Conservation (phyloP, 2,113 vertebrate genomes). For the Ginglymostoma cirratum region DNA sequence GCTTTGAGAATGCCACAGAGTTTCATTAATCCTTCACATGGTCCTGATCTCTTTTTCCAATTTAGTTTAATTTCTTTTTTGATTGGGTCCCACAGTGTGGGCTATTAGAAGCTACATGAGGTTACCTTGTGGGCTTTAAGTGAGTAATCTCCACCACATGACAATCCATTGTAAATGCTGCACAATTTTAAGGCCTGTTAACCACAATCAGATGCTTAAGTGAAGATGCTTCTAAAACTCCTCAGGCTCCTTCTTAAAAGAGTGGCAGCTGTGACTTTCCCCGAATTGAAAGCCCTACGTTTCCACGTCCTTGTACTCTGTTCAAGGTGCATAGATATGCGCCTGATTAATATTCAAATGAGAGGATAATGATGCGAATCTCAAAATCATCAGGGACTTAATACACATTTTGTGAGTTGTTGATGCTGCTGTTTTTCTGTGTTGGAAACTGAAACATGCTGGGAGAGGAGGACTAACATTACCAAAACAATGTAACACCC, state of each 20-base stretch:
- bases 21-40: not conserved
- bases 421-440: not conserved
- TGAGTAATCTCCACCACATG: slow-evolving; percentile 11
- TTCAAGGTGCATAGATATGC: slow-evolving; percentile 10
- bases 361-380: slow-evolving; percentile 28
- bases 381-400: not conserved
- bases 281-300: not conserved
- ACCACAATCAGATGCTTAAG: slow-evolving; percentile 7
- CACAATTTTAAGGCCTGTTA: slow-evolving; percentile 22
- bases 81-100: not conserved
- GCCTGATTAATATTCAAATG: slow-evolving; percentile 28
- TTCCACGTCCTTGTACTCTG: not conserved
- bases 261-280: not conserved
- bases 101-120: not conserved
- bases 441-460: not conserved
- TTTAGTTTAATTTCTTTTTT: slow-evolving; percentile 23
- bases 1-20: not conserved
- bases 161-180: not conserved
- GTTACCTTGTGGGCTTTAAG: not conserved
- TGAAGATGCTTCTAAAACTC: slow-evolving; percentile 6
- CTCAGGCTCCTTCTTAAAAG: not conserved
- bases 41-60: not conserved
- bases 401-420: not conserved
- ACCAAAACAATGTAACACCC: not conserved
- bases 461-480: not conserved